phyloP scores from a whole-genome alignment of 2,888 invertebrate genomes.

The Suillia variegata region DNA sequence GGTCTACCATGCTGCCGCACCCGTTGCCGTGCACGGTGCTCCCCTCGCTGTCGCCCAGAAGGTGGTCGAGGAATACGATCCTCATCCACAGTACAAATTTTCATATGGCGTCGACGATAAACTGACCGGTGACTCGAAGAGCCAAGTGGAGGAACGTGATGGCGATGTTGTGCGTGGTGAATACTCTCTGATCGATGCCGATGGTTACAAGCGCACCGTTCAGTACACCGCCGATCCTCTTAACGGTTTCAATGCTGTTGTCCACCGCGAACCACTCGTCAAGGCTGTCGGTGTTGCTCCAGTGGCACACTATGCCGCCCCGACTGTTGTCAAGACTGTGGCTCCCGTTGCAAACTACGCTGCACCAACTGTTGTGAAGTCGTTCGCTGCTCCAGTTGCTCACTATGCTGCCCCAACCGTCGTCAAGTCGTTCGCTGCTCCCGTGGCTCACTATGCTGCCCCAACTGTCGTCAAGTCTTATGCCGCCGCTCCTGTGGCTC shows the following conservation, averaged over 20 bases:
- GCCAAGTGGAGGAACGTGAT: conserved; percentile 57
- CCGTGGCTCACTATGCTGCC: conserved; percentile 27
- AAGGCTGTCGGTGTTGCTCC: conserved; percentile 34
- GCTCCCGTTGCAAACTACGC: conserved; percentile 24
- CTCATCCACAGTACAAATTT: conserved; percentile 56
- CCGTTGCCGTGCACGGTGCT: conserved; percentile 28
- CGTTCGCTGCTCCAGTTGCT: conserved; percentile 29
- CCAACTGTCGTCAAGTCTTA: conserved; percentile 33
- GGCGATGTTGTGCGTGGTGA: conserved; percentile 60
- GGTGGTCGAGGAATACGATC: conserved; percentile 52
- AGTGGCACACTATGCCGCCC: conserved; percentile 18
- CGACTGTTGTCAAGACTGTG: conserved; percentile 12
- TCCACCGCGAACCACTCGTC: conserved; percentile 41
- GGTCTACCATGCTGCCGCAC: conserved; percentile 33
- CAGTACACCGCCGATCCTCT: conserved; percentile 57
- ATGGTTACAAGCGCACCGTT: conserved; percentile 58
- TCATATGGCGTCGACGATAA: conserved; percentile 58
- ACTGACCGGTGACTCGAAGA: conserved; percentile 58
- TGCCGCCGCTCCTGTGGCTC: conserved; percentile 25
- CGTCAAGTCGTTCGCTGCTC: conserved; percentile 32
- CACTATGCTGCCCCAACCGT: conserved; percentile 28
- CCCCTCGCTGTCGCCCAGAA: conserved; percentile 36
- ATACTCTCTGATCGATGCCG: conserved; percentile 59
- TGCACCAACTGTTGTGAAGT: conserved; percentile 33
- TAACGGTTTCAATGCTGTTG: conserved; percentile 59